Base-by-base conservation (phyloP, 2,797 vertebrate genomes). In the Poecilia gillii region DNA sequence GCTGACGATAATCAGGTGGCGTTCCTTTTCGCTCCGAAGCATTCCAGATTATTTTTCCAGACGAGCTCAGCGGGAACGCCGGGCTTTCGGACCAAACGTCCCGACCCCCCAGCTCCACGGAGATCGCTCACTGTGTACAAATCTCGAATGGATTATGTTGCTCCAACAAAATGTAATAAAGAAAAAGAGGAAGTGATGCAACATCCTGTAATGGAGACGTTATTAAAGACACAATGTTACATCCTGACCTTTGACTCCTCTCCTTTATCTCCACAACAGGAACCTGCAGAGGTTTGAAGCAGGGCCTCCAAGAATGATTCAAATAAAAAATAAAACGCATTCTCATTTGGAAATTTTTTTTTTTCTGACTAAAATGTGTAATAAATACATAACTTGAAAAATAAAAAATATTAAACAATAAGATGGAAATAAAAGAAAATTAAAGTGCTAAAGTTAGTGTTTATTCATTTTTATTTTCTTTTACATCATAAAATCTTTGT, bases 181-280 rank as follows among this genome's bases (percentile, higher is more conserved):
- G 81, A 78, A 77, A 78, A 81, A 73, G 43, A 62, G 13, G 70
- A 86, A 71, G 43, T 72, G 84, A 75, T 75, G 83, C 86, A 90
- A 81, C 82, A 51, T 90, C 93, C 93, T 95, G 94, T 96, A 95
- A 92, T 93, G 91, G 91, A 95, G 95, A 88, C 92, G 83, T 93
- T 94, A 94, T 95, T 95, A 96, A 96, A 95, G 91, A 94, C 96
- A 94, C 93, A 94, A 95, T 91, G 89, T 72, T 16, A 31, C 80
- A 84, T 45, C 0, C 36, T 1, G 1, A 13, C 4, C 9, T 53
- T 47, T 76, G 28, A 31, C 49, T 70, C 49, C 0, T 71, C 23
- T 36, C 4, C 51, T 46, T 41, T 11, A 25, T 31, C 20, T 0
- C 28, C 12, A 14, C 55, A 20, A 49, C 18, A 49, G 6, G 18